Evolutionary conservation across 2,888 invertebrate species (phyloP).

Genomic region (Leptopilina myrica): DNA sequence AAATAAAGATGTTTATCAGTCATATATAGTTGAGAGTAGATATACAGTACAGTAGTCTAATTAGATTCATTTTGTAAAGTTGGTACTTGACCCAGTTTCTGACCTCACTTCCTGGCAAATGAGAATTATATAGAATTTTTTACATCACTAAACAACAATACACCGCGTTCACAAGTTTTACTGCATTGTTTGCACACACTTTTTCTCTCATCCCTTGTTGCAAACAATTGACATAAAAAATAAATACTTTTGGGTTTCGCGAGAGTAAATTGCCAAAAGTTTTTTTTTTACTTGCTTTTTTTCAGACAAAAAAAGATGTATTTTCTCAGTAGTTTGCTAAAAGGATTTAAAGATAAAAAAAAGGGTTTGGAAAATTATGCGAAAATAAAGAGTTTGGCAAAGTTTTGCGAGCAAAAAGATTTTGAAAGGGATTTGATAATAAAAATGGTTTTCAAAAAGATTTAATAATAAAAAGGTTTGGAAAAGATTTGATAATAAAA

Average conservation of each 20-base stretch:
- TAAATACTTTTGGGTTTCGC: neutral
- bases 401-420: too few species aligned
- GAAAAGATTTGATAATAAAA: too few species aligned
- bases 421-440: too few species aligned
- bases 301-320: too few species aligned
- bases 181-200: neutral
- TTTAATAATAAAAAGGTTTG: too few species aligned
- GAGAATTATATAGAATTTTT: constrained; percentile 42
- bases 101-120: constrained; percentile 14
- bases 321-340: too few species aligned
- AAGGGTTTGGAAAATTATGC: too few species aligned
- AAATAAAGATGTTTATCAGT: constrained; percentile 15
- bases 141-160: neutral
- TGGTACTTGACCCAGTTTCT: constrained; percentile 65
- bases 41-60: constrained; percentile 54
- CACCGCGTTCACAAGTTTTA: neutral
- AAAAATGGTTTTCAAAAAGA: too few species aligned
- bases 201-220: neutral
- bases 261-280: too few species aligned
- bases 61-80: constrained; percentile 65
- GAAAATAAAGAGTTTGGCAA: too few species aligned
- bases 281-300: too few species aligned
- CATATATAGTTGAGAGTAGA: constrained; percentile 17
- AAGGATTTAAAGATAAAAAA: too few species aligned
- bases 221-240: neutral